Evolutionary conservation across 2,797 vertebrate genomes (phyloP).

Genomic region (Parauchenoglanis ngamensis): DNA sequence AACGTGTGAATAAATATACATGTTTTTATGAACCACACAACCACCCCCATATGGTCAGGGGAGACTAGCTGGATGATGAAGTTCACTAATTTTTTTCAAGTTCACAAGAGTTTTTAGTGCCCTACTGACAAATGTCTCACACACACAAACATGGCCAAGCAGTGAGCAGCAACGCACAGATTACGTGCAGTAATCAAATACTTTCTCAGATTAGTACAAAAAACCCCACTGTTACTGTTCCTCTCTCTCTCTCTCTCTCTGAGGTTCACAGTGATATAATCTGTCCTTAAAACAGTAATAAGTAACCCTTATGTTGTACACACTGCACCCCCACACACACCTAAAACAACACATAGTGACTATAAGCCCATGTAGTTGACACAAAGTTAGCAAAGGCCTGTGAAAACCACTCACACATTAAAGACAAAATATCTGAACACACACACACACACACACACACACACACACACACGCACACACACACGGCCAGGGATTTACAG

Average conservation of each 20-base stretch:
- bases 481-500: not conserved
- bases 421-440: not conserved
- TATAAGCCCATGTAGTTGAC: not conserved
- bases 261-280: not conserved
- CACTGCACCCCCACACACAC: not conserved
- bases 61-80: not conserved
- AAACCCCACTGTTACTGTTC: not conserved
- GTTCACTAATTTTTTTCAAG: not conserved
- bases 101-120: conserved; percentile 11
- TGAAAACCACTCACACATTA: not conserved
- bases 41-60: conserved; percentile 9
- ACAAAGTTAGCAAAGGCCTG: not conserved
- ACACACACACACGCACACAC: not conserved
- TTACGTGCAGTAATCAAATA: not conserved
- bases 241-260: not conserved
- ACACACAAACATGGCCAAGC: conserved; percentile 14
- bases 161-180: not conserved
- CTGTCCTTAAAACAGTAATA: not conserved
- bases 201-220: not conserved
- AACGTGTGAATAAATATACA: not conserved
- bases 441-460: not conserved
- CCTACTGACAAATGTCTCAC: conserved; percentile 31
- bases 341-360: not conserved
- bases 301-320: not conserved
- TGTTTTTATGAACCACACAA: not conserved